Conservation (phyloP, 2,888 invertebrate genomes). For the Merodon equestris region DNA sequence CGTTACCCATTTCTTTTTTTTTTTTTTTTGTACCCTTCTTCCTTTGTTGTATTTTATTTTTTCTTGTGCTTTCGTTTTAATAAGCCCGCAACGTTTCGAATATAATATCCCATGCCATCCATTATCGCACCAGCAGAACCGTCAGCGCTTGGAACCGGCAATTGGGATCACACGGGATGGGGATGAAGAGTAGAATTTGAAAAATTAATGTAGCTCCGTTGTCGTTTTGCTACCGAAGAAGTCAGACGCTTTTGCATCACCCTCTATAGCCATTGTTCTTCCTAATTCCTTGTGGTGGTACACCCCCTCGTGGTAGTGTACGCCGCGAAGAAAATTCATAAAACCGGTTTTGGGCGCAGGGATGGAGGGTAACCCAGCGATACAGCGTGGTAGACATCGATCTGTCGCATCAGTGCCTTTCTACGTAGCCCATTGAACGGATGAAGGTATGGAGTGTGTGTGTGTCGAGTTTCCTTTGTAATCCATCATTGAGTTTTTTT, state of each 20-base stretch:
- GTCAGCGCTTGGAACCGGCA: background rate
- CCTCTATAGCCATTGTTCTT: conserved; percentile 20
- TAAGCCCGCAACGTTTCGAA: too few species aligned
- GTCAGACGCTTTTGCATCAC: conserved; percentile 24
- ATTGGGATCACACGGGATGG: background rate
- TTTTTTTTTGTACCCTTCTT: conserved; percentile 26
- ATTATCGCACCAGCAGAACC: conserved; percentile 21
- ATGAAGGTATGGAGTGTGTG: conserved; percentile 1
- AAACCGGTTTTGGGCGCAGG: conserved; percentile 21
- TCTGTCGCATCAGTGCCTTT: conserved; percentile 8
- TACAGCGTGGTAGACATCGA: conserved; percentile 31
- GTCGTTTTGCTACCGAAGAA: conserved; percentile 29
- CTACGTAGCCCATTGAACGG: conserved; percentile 8
- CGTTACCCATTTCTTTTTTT: background rate
- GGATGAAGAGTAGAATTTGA: conserved; percentile 20
- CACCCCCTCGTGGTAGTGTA: background rate
- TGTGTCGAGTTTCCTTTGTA: conserved; percentile 28
- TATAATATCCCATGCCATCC: background rate
- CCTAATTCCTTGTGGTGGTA: conserved; percentile 21
- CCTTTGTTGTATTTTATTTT: background rate
- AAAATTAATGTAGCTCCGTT: conserved; percentile 43
- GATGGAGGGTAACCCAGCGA: conserved; percentile 18
- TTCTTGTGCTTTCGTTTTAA: too few species aligned
- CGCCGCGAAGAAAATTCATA: conserved; percentile 36
- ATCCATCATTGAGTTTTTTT: conserved; percentile 50